These are phyloP conservation scores for Andrena hattorfiana DNA, from an alignment of 2,888 invertebrate genomes.

Conservation along the genomic window DNA sequence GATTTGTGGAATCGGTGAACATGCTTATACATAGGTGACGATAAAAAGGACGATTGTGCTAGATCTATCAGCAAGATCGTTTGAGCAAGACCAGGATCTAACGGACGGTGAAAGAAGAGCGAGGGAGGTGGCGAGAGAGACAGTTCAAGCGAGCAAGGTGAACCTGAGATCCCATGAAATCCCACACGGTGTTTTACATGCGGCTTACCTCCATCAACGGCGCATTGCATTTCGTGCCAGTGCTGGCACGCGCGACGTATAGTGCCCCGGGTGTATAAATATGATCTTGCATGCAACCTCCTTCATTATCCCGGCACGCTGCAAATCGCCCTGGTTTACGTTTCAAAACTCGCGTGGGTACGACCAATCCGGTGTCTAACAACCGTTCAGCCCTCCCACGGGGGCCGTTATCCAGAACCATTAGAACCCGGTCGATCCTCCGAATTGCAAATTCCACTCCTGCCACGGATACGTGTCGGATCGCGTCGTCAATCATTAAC, in stretches of 20 bases:
- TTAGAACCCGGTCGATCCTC: slow-evolving; percentile 13
- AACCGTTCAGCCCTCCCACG: slow-evolving; percentile 57
- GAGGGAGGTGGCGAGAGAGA: slow-evolving; percentile 23
- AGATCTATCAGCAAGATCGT: slow-evolving; percentile 20
- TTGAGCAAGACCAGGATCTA: slow-evolving; percentile 8
- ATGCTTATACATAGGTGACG: background rate
- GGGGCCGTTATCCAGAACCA: slow-evolving; percentile 48
- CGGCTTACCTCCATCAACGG: slow-evolving; percentile 69
- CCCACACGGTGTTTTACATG: slow-evolving; percentile 74
- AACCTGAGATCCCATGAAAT: slow-evolving; percentile 72
- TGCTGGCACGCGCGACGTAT: slow-evolving; percentile 73
- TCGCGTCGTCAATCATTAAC: too few relatives aligned
- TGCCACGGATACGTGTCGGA: too few relatives aligned
- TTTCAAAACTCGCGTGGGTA: slow-evolving; percentile 70
- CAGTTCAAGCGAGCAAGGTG: slow-evolving; percentile 63
- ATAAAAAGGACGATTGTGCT: background rate
- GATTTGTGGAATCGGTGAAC: too few relatives aligned
- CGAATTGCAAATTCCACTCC: slow-evolving; percentile 2
- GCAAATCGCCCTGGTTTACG: slow-evolving; percentile 70
- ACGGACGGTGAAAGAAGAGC: slow-evolving; percentile 19
- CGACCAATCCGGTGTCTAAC: slow-evolving; percentile 63
- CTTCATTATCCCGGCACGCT: slow-evolving; percentile 71
- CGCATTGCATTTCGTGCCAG: slow-evolving; percentile 70
- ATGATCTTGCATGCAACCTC: slow-evolving; percentile 74
- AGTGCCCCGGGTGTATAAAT: slow-evolving; percentile 74